Evolutionary conservation across 2,113 vertebrate genomes (phyloP).

Genomic region (Sceloporus undulatus): DNA sequence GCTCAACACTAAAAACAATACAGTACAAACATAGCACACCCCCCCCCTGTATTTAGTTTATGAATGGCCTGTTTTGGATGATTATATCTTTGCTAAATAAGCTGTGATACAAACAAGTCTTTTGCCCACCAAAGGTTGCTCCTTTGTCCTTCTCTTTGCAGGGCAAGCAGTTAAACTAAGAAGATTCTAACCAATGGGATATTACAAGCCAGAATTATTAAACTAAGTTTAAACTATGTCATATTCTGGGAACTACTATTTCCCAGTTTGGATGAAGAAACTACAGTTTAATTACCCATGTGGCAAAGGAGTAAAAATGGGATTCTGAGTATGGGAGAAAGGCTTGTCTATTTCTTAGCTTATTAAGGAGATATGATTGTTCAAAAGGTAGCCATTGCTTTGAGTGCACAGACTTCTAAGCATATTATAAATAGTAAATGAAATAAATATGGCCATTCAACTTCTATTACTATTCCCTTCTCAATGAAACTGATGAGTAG

Average conservation of each 20-base stretch:
- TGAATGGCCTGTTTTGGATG: not conserved
- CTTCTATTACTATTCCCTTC: not conserved
- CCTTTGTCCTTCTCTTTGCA: not conserved
- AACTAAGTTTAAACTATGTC: not conserved
- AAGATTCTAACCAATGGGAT: not conserved
- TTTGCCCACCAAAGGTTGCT: not conserved
- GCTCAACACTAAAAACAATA: too few relatives aligned
- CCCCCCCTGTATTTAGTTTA: too few relatives aligned
- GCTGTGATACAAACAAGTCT: not conserved
- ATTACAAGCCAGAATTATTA: not conserved
- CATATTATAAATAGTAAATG: not conserved
- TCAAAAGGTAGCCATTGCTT: not conserved
- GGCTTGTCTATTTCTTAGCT: too few relatives aligned
- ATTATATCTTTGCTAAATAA: not conserved
- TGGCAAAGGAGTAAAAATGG: not conserved
- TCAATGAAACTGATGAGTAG: not conserved
- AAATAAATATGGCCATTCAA: not conserved
- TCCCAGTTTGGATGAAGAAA: not conserved
- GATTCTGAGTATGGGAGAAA: not conserved
- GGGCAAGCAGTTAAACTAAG: not conserved
- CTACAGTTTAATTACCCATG: not conserved
- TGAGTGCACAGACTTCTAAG: constrained; percentile 42
- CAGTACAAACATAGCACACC: too few relatives aligned
- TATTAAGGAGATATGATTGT: not conserved
- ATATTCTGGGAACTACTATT: too few relatives aligned